Base-by-base conservation (phyloP, 2,113 vertebrate species). In the Delphinus delphis region DNA sequence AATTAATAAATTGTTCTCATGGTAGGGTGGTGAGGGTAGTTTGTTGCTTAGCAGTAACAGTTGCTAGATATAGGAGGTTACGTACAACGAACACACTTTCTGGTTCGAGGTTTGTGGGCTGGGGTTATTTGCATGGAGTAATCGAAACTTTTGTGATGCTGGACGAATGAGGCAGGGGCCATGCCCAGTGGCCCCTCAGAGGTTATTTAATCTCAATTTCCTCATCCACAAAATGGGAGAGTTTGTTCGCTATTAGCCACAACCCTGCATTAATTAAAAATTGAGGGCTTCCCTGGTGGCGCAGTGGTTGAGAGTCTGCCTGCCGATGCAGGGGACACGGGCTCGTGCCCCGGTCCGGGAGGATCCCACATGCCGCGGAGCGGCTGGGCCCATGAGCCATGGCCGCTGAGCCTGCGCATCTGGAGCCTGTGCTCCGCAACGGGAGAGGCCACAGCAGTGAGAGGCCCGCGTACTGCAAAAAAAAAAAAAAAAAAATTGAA, bases 401-500 rank as follows among this genome's bases (percentile, higher is more conserved):
- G 36, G 36, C 36, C 36, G 36, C 36, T 36, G 36, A 36, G 36
- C 36, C 36, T 36, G 36, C 36, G 36, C 36, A 36, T 36, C 36
- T 3, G 36, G 36, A 36, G 36, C 36, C 36, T 36, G 36, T 36
- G 36, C 36, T 36, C 36, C 36, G 36, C 36, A 36, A 36, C 36
- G 3, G 36, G 36, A 36, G 36, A 36, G 36, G 36, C 36, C 36
- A 36, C 36, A 36, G 36, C 36, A 36, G 36, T 36, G 36, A 36
- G 36, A 36, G 36, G 36, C 36, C 36, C 36, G 36, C 36, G 36
- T 36, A 36, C 36, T 36, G 36, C 36, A 36, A 36, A 36, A 36
- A 96, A 88, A 93, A 53, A 96, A 88, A 96, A 88, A 93, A 53
- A 96, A 88, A 93, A 53, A 85, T 21, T 44, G 73, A 96, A 71